Base-by-base conservation (phyloP, 2,888 invertebrate species). In the Lycia hirtaria region DNA sequence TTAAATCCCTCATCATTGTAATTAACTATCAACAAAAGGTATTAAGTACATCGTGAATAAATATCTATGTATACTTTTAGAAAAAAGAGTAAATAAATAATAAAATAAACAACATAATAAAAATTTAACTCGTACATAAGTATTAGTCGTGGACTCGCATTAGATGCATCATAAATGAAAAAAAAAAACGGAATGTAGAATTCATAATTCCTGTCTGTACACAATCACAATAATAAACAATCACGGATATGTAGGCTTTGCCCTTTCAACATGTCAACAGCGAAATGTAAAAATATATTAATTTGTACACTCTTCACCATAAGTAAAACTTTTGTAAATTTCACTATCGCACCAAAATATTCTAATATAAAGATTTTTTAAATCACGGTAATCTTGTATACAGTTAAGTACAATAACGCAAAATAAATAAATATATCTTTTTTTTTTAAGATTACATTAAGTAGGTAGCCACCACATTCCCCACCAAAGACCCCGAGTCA, bases 271-370 rank as follows among this genome's bases (percentile, higher is more conserved):
- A 82, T 85, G 81, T 88, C 85, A 86, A 88, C 87, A 88, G 87
- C 81, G 83, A 89, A 87, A 88, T 91, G 88, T 90, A 91, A 90
- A 91, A 91, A 91, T 90, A 91, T 90, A 89, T 89, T 89, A 90
- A 88, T 91, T 91, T 91, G 91, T 92, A 92, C 91, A 92, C 78
- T 89, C 80, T 88, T 81, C 80, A 78, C 80, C 77, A 82, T 83
- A 80, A 76, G 73, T 78, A 87, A 88, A 89, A 85, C 87, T 88
- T 67, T 91, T 90, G 89, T 90, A 91, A 78, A 91, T 88, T 90
- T 91, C 81, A 83, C 88, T 89, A 90, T 87, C 89, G 92, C 90
- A 91, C 92, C 92, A 90, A 88, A 87, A 90, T 89, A 88, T 81
- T 85, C 83, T 87, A 82, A 82, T 84, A 78, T 84, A n/a, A n/a